Percentiles rank a stretch among this genome's conserved stretches.
These are phyloP conservation scores for Oreochromis aureus DNA, from an alignment of 2,113 vertebrate genomes.

Conservation along the genomic window DNA sequence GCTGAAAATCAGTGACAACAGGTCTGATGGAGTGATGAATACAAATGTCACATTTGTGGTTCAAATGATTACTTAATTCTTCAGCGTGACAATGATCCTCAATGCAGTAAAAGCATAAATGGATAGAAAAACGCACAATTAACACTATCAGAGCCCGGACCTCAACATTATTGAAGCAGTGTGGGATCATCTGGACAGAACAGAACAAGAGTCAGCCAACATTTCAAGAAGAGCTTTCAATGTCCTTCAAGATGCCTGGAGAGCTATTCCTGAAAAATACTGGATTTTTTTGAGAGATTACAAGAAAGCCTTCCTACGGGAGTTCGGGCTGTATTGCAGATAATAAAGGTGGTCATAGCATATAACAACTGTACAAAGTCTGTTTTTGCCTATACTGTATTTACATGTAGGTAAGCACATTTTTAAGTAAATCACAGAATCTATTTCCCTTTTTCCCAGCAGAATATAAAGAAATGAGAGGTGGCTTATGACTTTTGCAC, in stretches of 20 bases:
- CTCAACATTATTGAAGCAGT: not conserved
- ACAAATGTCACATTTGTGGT: not conserved
- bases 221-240: not conserved
- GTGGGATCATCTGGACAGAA: not conserved
- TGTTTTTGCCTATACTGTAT: not conserved
- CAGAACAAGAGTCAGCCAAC: not conserved
- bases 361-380: not conserved
- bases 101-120: not conserved
- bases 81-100: not conserved
- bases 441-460: not conserved
- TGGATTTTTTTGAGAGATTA: no score
- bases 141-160: rapidly evolving
- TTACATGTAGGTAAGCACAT: rapidly evolving
- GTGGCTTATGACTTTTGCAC: not conserved
- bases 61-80: not conserved
- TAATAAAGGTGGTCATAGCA: not conserved
- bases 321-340: not conserved
- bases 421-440: not conserved
- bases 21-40: not conserved
- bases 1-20: not conserved
- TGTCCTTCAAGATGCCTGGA: not conserved
- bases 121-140: not conserved
- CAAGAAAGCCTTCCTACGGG: no score
- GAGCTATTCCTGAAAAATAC: not conserved
- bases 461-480: not conserved